Evolutionary conservation across 1,140 invertebrate species (phyloP).

Genomic region (Zaprionus nigranus): DNA sequence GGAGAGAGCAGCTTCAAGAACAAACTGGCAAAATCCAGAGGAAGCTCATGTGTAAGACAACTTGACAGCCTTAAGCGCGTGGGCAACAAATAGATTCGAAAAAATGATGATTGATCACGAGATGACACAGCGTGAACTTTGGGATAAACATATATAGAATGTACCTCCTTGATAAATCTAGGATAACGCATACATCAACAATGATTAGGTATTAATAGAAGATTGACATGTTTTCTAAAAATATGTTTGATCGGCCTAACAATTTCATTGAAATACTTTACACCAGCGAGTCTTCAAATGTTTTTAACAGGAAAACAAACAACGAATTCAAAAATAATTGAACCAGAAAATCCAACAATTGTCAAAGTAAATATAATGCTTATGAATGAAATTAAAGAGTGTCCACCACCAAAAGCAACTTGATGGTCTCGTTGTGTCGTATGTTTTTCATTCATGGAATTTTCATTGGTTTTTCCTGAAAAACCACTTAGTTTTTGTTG

Average conservation of each 20-base stretch:
- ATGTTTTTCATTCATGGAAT: background rate
- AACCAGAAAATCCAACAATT: constrained; percentile 9
- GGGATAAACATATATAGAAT: background rate
- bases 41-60: constrained; percentile 20
- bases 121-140: background rate
- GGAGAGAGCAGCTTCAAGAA: no score
- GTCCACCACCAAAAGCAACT: background rate
- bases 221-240: background rate
- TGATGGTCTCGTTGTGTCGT: background rate
- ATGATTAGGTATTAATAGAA: background rate
- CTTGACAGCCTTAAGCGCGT: constrained; percentile 61
- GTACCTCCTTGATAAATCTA: background rate
- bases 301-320: background rate
- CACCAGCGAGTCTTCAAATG: background rate
- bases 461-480: constrained; percentile 4
- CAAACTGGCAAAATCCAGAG: constrained; percentile 23
- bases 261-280: background rate
- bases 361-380: constrained; percentile 1
- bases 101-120: constrained; percentile 69
- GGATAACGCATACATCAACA: background rate
- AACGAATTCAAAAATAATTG: background rate
- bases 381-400: constrained; percentile 20
- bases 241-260: background rate
- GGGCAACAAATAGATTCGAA: constrained; percentile 61
- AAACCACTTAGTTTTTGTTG: constrained; percentile 53